A percentile compares a stretch with the other conserved stretches of the same genome.
Evolutionary conservation across 1,140 invertebrate species (phyloP).

Genomic region (Eumaeus atala): DNA sequence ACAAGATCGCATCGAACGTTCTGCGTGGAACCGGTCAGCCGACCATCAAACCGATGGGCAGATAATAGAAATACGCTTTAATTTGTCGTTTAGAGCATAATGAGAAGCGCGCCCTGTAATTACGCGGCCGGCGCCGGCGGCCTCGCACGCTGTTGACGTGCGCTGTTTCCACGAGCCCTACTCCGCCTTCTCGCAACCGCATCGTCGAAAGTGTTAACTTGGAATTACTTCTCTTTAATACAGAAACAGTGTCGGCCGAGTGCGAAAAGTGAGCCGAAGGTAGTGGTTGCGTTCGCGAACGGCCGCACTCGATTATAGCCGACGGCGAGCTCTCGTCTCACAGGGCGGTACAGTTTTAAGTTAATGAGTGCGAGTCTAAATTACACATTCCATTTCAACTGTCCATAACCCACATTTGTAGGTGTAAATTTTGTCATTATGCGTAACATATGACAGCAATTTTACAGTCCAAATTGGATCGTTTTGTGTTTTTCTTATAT

Average conservation of each 20-base stretch:
- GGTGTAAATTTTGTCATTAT: constrained; percentile 25
- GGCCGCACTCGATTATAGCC: constrained; percentile 34
- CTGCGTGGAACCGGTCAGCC: constrained; percentile 36
- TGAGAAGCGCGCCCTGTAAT: constrained; percentile 65
- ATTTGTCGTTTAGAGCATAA: constrained; percentile 73
- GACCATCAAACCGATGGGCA: constrained; percentile 50
- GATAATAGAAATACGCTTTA: constrained; percentile 73
- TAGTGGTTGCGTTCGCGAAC: constrained; percentile 42
- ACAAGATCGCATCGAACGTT: constrained; percentile 5
- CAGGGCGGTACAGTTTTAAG: constrained; percentile 40
- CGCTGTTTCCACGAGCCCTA: constrained; percentile 45
- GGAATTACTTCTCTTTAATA: constrained; percentile 18
- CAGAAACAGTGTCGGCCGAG: constrained; percentile 23
- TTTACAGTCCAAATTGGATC: background rate
- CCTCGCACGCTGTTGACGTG: constrained; percentile 51
- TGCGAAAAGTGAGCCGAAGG: constrained; percentile 23
- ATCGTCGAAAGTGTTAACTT: constrained; percentile 36
- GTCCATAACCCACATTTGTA: constrained; percentile 27
- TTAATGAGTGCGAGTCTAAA: constrained; percentile 50
- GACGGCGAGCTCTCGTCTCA: constrained; percentile 51
- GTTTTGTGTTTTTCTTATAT: no score
- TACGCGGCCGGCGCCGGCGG: constrained; percentile 56
- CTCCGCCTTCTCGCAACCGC: constrained; percentile 31
- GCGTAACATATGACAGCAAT: constrained; percentile 1
- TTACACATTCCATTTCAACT: constrained; percentile 39